These are phyloP conservation scores for Tretioscincus oriximinensis DNA, from an alignment of 2,113 vertebrate species.

Conservation along the genomic window DNA sequence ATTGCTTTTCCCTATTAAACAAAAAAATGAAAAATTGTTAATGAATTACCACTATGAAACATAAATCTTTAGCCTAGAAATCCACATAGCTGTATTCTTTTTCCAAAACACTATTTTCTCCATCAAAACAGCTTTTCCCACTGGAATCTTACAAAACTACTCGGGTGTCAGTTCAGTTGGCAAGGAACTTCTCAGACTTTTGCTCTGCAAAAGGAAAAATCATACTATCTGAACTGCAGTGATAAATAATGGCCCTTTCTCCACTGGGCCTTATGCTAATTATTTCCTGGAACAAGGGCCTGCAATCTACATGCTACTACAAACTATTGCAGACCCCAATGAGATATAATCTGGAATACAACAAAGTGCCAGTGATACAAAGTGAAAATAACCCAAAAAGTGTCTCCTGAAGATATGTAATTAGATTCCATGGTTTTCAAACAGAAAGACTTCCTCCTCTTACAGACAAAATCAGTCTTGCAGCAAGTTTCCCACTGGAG, in stretches of 20 bases:
- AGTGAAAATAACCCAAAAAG: conserved; percentile 16
- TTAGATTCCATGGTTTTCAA: background rate
- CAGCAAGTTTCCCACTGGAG: background rate
- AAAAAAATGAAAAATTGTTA: conserved; percentile 45
- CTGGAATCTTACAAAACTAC: background rate
- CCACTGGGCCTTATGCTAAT: too few relatives aligned
- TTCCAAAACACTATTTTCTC: background rate
- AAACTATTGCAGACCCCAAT: too few relatives aligned
- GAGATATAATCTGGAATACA: too few relatives aligned
- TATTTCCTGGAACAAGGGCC: too few relatives aligned
- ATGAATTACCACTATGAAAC: background rate
- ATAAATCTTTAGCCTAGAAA: background rate
- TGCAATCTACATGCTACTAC: too few relatives aligned
- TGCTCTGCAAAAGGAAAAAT: conserved; percentile 47
- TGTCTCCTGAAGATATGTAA: conserved; percentile 42
- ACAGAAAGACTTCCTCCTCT: background rate
- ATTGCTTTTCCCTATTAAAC: background rate
- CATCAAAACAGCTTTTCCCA: background rate
- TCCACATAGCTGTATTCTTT: background rate
- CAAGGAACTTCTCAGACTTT: background rate
- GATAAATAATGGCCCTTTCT: too few relatives aligned
- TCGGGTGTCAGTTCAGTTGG: conserved; percentile 50
- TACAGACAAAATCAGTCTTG: background rate
- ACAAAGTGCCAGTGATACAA: conserved; percentile 1
- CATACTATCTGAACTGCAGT: background rate